Base-by-base conservation (phyloP, 2,113 vertebrate genomes). In the Hippoglossus stenolepis region DNA sequence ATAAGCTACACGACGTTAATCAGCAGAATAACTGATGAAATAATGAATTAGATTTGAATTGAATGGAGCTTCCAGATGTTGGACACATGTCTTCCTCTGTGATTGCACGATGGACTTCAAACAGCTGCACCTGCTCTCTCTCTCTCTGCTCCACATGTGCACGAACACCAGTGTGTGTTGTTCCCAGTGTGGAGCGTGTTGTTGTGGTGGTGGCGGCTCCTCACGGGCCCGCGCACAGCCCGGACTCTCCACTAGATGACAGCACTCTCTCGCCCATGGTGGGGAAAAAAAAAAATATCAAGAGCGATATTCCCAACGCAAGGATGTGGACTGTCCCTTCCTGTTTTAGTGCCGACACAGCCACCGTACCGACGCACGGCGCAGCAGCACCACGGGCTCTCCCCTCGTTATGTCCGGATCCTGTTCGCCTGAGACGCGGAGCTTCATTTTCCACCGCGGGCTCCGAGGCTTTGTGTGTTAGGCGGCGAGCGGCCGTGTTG, bases 241-340 rank as follows among this genome's bases (percentile, higher is more conserved):
- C 80, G 4, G 26, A 58, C 40, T 1, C 57, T n/a, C 93, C 92
- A 68, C 94, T 94, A 95, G 96, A 92, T 94, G 94, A 82, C 94
- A 93, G 94, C 92, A 92, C 90, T 73, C 87, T 82, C 87, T 89
- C 75, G 87, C 68, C 82, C 70, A 92, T 92, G 79, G 56, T 77
- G 63, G 51, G 79, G 80, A 85, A 61, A 65, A 75, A 87, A 38
- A 62, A 74, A 85, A 61, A 65, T 31, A 85, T 66, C 75, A 73
- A 78, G 58, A 85, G 68, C 84, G 88, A 92, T 91, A 91, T 93
- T 92, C 87, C 92, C 85, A 92, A 83, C 88, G 70, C 87, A 91
- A 90, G 93, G 93, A 94, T 93, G 92, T 89, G 93, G 89, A 91
- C 91, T 89, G 93, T 95, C 93, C 94, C 95, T 96, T 96, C 95